Base-by-base conservation (phyloP, 2,113 vertebrate species). In the Scomber colias region DNA sequence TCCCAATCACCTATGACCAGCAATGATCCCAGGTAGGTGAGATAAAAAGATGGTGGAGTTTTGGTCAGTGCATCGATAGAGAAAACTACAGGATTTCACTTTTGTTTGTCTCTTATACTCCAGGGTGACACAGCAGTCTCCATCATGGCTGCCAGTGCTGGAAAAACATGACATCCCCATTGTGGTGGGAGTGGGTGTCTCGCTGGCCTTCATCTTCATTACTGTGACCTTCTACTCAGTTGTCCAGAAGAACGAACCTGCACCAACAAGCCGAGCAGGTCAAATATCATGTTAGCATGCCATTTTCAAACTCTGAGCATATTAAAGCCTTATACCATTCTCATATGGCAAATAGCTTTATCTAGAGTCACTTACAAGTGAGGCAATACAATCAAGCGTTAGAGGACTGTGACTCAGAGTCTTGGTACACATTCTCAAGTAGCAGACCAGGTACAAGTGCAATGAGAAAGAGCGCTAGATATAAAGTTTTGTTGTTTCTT, bases 81-180 rank as follows among this genome's bases (percentile, higher is more conserved):
- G 9, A 60, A 27, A 27, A 10, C 21, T n/a, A 0, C 1, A 48
- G 17, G 5, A 63, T 11, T 21, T 67, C 0, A 67, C 5, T 31
- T 80, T 9, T 46, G 0, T 62, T 67, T 60, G 11, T 86, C 11
- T 40, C 72, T 4, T 21, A n/a, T 12, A 30, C 46, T 64, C 35
- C 78, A 95, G 93, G 70, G 90, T 83, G 61, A 93, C 88, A 2
- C 90, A 89, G 59, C 81, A 87, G 62, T 82, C 91, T 4, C 90
- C 91, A 0, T 89, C 92, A 27, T 95, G 94, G 93, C 76, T 95
- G 14, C 95, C 94, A 0, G 71, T 90, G 45, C 82, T 96, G 64
- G 95, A 96, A 65, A 94, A 95, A 76, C 95, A 96, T 15, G 95
- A 96, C 87, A 92, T 96, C 76, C 95, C 95, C 53, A 94, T 96